Evolutionary conservation across 1,140 invertebrate species (phyloP).

Genomic region (Drosophila navojoa): DNA sequence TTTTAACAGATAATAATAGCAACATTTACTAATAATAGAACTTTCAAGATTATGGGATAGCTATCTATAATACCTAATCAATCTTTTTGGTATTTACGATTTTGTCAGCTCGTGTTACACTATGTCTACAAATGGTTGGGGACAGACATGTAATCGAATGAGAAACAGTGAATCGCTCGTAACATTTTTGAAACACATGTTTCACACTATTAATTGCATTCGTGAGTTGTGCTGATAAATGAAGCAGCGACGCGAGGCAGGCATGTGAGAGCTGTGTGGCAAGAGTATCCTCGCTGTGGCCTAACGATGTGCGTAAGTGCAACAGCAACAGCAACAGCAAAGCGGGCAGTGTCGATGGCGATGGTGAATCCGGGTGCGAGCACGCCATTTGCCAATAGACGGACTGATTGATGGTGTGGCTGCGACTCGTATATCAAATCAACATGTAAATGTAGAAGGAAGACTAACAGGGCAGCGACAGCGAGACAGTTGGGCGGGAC

Average conservation of each 20-base stretch:
- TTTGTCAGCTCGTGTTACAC: too few species aligned
- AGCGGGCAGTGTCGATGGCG: constrained; percentile 20
- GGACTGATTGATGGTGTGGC: constrained; percentile 66
- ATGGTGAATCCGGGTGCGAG: constrained; percentile 24
- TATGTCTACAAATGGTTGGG: too few species aligned
- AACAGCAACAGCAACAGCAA: constrained; percentile 27
- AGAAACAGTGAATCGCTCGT: too few species aligned
- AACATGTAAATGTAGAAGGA: constrained; percentile 64
- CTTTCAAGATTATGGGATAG: too few species aligned
- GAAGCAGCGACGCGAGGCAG: background rate
- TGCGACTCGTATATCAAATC: constrained; percentile 77
- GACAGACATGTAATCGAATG: too few species aligned
- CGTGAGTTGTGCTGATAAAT: constrained; percentile 20
- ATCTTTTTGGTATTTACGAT: too few species aligned
- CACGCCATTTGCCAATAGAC: constrained; percentile 48
- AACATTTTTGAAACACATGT: background rate
- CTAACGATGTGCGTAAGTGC: constrained; percentile 51
- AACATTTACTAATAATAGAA: too few species aligned
- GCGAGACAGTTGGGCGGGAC: constrained; percentile 7
- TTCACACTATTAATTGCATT: constrained; percentile 13
- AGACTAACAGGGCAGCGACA: background rate
- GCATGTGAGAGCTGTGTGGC: background rate
- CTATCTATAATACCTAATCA: too few species aligned
- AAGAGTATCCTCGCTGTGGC: constrained; percentile 25
- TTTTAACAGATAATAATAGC: too few species aligned